Conservation (phyloP, 1,140 invertebrate genomes). For the Cyrtorhinus lividipennis region DNA sequence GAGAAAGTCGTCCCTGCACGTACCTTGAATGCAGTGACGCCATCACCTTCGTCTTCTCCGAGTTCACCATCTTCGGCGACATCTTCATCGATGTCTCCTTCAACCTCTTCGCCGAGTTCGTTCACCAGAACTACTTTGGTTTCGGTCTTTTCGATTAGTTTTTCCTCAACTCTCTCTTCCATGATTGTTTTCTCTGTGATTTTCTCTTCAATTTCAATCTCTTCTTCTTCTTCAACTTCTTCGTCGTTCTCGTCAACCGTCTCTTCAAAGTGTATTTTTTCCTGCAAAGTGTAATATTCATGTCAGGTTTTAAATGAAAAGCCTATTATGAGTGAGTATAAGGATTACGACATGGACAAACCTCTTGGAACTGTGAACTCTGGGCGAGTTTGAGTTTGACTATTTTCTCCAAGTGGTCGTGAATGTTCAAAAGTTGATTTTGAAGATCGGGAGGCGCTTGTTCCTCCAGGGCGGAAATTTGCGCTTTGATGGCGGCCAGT, state of each 20-base stretch:
- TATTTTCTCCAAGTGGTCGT: conserved; percentile 21
- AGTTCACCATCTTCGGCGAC: conserved; percentile 6
- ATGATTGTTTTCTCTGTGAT: not conserved
- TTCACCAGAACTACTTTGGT: not conserved
- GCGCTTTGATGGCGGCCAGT: conserved; percentile 21
- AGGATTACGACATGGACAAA: too few species aligned
- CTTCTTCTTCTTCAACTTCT: not conserved
- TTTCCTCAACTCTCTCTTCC: conserved; percentile 10
- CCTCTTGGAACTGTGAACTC: not conserved
- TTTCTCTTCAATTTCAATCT: conserved; percentile 9
- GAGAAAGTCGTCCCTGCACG: too few species aligned
- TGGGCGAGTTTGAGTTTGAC: conserved; percentile 11
- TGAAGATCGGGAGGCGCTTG: conserved; percentile 19
- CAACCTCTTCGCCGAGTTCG: conserved; percentile 1
- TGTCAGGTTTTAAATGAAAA: too few species aligned
- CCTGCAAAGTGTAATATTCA: too few species aligned
- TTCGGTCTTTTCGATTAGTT: not conserved
- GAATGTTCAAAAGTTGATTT: conserved; percentile 18
- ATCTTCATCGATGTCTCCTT: not conserved
- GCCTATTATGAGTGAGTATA: too few species aligned
- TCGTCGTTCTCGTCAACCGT: not conserved
- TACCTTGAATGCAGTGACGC: conserved; percentile 1
- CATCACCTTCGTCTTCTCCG: not conserved
- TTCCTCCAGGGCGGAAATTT: conserved; percentile 20
- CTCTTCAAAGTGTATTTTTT: not conserved